Evolutionary conservation across 2,888 invertebrate genomes (phyloP).

Genomic region (Lymantria monacha): DNA sequence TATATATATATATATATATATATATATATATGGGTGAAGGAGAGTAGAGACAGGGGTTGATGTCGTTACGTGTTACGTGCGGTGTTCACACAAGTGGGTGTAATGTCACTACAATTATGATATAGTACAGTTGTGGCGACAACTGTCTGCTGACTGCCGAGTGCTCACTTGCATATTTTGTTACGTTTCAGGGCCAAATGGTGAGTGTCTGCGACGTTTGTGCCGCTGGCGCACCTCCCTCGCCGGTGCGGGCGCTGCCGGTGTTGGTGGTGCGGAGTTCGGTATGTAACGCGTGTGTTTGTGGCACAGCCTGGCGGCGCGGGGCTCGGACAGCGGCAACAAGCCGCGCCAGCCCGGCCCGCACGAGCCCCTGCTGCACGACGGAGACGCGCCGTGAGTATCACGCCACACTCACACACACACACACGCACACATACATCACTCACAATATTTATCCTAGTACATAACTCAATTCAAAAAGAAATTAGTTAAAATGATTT

Average conservation of each 20-base stretch:
- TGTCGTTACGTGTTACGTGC: too few relatives aligned
- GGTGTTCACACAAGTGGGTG: not conserved
- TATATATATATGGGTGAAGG: too few relatives aligned
- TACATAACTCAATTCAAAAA: too few relatives aligned
- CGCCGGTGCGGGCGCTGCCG: not conserved
- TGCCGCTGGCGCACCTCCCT: not conserved
- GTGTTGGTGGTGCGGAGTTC: too few relatives aligned
- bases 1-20: too few relatives aligned
- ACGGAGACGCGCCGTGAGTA: slow-evolving; percentile 89
- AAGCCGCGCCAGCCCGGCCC: slow-evolving; percentile 84
- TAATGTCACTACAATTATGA: not conserved
- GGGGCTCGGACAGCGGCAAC: slow-evolving; percentile 87
- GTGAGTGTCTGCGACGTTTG: slow-evolving; percentile 54
- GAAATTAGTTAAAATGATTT: too few relatives aligned
- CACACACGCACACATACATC: not conserved
- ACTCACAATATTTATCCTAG: not conserved
- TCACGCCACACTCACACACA: not conserved
- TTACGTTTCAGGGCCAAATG: slow-evolving; percentile 70
- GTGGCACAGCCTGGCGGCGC: slow-evolving; percentile 86
- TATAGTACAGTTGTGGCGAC: too few relatives aligned
- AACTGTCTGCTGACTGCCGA: too few relatives aligned
- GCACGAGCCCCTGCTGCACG: slow-evolving; percentile 85
- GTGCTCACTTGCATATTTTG: slow-evolving; percentile 11
- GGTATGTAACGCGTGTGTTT: slow-evolving; percentile 21
- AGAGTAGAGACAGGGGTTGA: too few relatives aligned